Evolutionary conservation across 1,140 invertebrate species (phyloP).

Genomic region (Drosophila sp.): DNA sequence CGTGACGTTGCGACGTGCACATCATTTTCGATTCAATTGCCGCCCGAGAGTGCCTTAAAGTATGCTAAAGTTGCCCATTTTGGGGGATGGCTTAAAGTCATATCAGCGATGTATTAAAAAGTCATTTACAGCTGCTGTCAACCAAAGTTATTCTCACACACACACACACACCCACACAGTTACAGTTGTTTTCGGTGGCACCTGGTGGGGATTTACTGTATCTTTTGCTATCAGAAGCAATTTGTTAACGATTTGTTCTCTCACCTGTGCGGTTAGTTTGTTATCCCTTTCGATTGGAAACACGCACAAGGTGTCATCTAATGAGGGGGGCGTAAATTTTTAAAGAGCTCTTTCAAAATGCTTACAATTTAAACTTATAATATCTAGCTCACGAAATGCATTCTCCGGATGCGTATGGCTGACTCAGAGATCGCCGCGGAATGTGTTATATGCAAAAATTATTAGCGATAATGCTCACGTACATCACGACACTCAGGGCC

Average conservation of each 20-base stretch:
- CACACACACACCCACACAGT: constrained; percentile 28
- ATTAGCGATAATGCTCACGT: constrained; percentile 82
- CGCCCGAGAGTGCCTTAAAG: constrained; percentile 29
- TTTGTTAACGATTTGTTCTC: constrained; percentile 75
- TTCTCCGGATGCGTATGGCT: constrained; percentile 42
- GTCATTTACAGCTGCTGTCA: constrained; percentile 73
- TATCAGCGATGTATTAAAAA: constrained; percentile 71
- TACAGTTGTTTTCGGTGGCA: constrained; percentile 38
- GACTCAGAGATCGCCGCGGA: neutral
- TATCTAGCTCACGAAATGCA: constrained; percentile 54
- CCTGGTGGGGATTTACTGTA: constrained; percentile 50
- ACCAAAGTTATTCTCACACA: constrained; percentile 61
- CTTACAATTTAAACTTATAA: constrained; percentile 42
- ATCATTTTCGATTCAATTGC: constrained; percentile 17
- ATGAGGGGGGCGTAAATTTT: neutral
- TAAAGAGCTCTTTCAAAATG: neutral
- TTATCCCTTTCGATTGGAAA: constrained; percentile 11
- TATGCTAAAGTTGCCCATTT: constrained; percentile 31
- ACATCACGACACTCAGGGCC: constrained; percentile 59
- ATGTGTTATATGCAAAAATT: constrained; percentile 73
- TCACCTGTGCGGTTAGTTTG: constrained; percentile 48
- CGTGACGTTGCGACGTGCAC: neutral
- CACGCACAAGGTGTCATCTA: neutral
- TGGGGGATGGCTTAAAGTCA: constrained; percentile 44
- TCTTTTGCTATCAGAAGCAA: constrained; percentile 66